A percentile compares a stretch with the other conserved stretches of the same genome.
Conservation (phyloP, 2,113 vertebrate genomes). For the Myiozetetes cayanensis region DNA sequence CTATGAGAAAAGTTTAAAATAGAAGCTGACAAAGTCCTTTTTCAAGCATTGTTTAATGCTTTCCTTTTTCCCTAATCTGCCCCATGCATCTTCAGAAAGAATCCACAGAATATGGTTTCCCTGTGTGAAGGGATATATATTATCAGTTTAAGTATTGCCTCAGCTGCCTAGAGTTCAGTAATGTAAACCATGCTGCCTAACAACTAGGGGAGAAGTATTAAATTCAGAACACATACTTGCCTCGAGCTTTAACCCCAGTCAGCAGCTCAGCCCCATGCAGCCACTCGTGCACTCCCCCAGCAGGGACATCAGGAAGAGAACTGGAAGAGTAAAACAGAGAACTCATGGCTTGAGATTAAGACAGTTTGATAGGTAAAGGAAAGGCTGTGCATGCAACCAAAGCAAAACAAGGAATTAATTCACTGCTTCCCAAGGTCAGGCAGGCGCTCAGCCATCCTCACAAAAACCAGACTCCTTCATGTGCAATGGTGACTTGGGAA, state of each 20-base stretch:
- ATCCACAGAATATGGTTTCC: not conserved
- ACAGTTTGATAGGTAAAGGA: not conserved
- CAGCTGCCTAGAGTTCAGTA: not conserved
- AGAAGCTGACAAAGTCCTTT: not conserved
- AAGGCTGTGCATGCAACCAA: not conserved
- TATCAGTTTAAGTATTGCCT: not conserved
- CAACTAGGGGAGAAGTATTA: not conserved
- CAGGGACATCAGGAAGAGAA: not conserved
- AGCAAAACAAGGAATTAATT: not conserved
- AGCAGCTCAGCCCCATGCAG: not conserved
- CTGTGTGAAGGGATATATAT: not conserved
- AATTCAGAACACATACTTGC: not conserved
- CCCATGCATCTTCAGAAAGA: not conserved
- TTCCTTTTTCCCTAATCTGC: not conserved
- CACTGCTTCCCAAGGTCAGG: not conserved
- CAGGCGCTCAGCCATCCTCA: not conserved
- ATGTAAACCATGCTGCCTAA: not conserved
- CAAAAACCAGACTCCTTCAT: not conserved
- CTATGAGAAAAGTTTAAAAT: not conserved
- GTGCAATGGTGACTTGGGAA: not conserved
- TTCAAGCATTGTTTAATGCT: not conserved
- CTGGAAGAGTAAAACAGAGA: not conserved
- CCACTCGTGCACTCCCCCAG: fast-evolving
- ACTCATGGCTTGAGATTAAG: not conserved
- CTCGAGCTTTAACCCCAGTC: not conserved